A percentile compares a stretch with the other conserved stretches of the same genome.
phyloP scores from a whole-genome alignment of 1,140 invertebrate species.

The Achroia grisella region DNA sequence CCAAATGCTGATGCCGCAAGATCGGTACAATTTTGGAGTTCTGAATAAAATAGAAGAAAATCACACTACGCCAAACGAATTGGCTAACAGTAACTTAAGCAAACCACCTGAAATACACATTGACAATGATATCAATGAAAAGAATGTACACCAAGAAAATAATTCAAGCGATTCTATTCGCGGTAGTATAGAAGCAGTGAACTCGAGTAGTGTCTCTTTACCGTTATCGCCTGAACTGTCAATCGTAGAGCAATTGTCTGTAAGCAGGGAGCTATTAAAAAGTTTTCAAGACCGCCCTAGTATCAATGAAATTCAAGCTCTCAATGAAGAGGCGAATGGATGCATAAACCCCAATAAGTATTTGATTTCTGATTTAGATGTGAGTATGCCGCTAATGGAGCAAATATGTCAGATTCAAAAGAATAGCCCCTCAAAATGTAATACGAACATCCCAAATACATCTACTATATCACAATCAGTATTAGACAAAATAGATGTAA shows the following conservation, averaged over 20 bases:
- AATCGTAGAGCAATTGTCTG: slow-evolving; percentile 54
- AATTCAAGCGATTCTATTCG: background rate
- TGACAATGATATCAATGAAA: background rate
- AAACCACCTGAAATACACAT: background rate
- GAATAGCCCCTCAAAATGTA: slow-evolving; percentile 14
- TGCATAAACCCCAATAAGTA: slow-evolving; percentile 25
- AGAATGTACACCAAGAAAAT: background rate
- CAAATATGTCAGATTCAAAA: slow-evolving; percentile 30
- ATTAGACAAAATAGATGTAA: slow-evolving; percentile 33
- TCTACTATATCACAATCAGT: slow-evolving; percentile 32
- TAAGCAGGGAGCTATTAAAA: slow-evolving; percentile 33
- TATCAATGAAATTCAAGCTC: slow-evolving; percentile 21
- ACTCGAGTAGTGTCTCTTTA: slow-evolving; percentile 45
- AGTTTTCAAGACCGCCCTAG: slow-evolving; percentile 17
- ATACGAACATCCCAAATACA: slow-evolving; percentile 13
- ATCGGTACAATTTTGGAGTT: slow-evolving; percentile 4
- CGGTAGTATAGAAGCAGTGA: slow-evolving; percentile 7
- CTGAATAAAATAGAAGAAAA: slow-evolving; percentile 40
- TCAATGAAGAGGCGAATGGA: slow-evolving; percentile 4
- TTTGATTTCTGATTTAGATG: slow-evolving; percentile 26
- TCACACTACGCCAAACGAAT: background rate
- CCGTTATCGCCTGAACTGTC: slow-evolving; percentile 57
- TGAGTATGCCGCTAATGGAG: slow-evolving; percentile 44
- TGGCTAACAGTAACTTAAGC: too few species aligned
- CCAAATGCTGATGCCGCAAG: slow-evolving; percentile 33